Percentiles rank a stretch among this genome's conserved stretches.
Evolutionary conservation across 2,797 vertebrate genomes (phyloP).

Genomic region (Danionella dracula): DNA sequence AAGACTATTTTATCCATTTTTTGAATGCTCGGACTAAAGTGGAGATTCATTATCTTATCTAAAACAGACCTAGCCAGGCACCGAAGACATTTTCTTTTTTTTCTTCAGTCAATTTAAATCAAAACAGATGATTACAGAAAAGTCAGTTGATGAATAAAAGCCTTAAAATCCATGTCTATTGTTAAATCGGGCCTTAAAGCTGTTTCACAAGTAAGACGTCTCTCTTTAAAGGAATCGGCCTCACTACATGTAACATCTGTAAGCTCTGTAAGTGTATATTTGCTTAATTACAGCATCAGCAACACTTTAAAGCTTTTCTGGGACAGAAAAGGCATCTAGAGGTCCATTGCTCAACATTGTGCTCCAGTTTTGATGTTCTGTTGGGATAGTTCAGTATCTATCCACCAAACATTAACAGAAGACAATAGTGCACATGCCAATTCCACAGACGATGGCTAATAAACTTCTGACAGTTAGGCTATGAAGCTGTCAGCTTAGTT

Average conservation of each 20-base stretch:
- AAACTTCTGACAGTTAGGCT: slow-evolving; percentile 37
- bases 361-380: slow-evolving; percentile 24
- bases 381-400: slow-evolving; percentile 13
- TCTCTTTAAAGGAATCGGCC: not conserved
- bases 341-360: not conserved
- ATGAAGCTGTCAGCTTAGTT: slow-evolving; percentile 31
- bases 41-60: no score
- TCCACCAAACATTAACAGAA: slow-evolving; percentile 12
- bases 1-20: no score
- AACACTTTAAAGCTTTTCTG: slow-evolving; percentile 15
- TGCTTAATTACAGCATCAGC: slow-evolving; percentile 31
- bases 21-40: no score
- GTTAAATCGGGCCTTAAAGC: slow-evolving; percentile 20
- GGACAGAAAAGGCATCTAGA: not conserved
- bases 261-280: slow-evolving; percentile 21
- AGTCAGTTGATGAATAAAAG: no score
- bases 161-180: no score
- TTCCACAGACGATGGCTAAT: slow-evolving; percentile 38
- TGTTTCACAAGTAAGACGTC: slow-evolving; percentile 37
- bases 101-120: no score
- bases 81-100: no score
- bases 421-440: slow-evolving; percentile 8
- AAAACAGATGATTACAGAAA: no score
- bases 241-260: not conserved
- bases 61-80: no score